Conservation (phyloP, 2,797 vertebrate species). For the Etheostoma perlongum region DNA sequence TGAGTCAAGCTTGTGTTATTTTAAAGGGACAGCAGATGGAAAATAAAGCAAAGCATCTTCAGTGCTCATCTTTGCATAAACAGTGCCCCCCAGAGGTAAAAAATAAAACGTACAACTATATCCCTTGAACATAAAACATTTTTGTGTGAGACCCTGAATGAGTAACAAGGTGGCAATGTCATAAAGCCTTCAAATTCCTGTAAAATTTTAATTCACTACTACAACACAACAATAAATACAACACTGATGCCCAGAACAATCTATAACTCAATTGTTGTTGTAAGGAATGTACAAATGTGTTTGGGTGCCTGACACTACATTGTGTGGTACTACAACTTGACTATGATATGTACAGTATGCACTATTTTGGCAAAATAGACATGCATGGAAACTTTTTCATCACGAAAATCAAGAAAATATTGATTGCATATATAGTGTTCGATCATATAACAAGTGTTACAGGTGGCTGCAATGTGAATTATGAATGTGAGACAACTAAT, state of each 20-base stretch:
- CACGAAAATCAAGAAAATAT: not conserved
- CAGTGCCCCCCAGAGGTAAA: slow-evolving; percentile 73
- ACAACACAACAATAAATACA: not conserved
- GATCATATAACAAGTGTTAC: not conserved
- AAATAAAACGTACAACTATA: slow-evolving; percentile 1
- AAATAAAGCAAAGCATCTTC: slow-evolving; percentile 3
- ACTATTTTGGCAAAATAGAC: not conserved
- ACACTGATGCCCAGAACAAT: not conserved
- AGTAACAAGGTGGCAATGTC: not conserved
- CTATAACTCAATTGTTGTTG: not conserved
- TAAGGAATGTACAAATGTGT: not conserved
- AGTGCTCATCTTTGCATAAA: slow-evolving; percentile 49
- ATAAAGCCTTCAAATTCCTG: not conserved
- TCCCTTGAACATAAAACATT: not conserved
- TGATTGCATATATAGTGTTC: too few relatives aligned
- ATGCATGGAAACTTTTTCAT: not conserved
- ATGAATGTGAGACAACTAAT: not conserved
- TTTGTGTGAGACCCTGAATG: not conserved
- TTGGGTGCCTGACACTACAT: not conserved
- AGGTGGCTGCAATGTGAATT: not conserved
- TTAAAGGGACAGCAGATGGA: slow-evolving; percentile 35
- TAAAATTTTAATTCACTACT: not conserved
- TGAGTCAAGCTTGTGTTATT: slow-evolving; percentile 23
- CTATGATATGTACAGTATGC: not conserved
- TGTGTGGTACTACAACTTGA: not conserved